Evolutionary conservation across 2,113 vertebrate species (phyloP), one percentile per base, ranked within the genome.

Genomic region (Zapus hudsonius): DNA sequence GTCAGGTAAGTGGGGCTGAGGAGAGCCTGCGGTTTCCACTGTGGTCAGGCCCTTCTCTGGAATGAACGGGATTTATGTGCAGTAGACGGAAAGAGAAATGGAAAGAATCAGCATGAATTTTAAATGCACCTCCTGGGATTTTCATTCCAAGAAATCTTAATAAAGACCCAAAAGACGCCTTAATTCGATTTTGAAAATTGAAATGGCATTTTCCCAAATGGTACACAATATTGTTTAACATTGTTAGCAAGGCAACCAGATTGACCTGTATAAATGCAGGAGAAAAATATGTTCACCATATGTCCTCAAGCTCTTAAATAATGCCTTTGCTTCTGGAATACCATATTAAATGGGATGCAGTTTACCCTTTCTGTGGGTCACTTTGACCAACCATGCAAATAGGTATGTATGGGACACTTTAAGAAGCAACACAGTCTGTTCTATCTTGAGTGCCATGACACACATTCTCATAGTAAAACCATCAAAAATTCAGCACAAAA

Each of bases 261-360:
- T 59, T 17, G 19, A 85, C 33, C n/a, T 42, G 17, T 59, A 38
- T 66, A 38, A 36, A 40, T 85, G 44, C 44, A 15, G n/a, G 40
- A 33, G 33, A 27, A 88, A 93, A 57, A 33, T 33, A 57, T 15
- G 16, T 12, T 12, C 10, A n/a, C 63, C 15, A 11, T 20, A 0
- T 29, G 7, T 1, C 13, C 15, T 23, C 25, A 15, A 19, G 36
- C 8, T 63, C 13, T 17, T 31, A 72, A 16, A 5, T 31, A 36
- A 38, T 55, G 74, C 22, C 55, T 61, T 64, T 57, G 36, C 63
- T 72, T 78, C 19, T 4, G 10, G 2, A 42, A 33, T 29, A 15
- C 1, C 13, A 16, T 66, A 20, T 59, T 47, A 3, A 20, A 59
- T 0, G 33, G 47, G 20, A 36, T 7, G 33, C 1, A 2, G 9